Base-by-base conservation (phyloP, 2,888 invertebrate species). In the Drosophila macrospina region DNA sequence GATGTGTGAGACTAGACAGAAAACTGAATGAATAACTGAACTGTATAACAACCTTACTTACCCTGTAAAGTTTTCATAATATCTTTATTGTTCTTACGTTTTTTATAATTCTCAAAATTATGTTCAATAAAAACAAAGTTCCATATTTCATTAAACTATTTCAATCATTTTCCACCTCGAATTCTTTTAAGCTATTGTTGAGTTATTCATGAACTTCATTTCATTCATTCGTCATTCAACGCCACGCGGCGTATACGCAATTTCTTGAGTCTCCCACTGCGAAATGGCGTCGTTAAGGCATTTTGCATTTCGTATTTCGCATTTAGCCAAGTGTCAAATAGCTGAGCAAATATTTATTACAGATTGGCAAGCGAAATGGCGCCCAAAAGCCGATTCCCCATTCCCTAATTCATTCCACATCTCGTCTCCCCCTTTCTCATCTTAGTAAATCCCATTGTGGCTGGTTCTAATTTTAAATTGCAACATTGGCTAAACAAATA, bases 401-500 rank as follows among this genome's bases (percentile, higher is more conserved):
- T 16, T 5, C 36, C 36, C 8, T n/a, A 5, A 7, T 8, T 13
- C 3, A 3, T n/a, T 13, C 39, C 20, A 20, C 20, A 20, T 2
- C 20, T 15, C 7, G n/a, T 16, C 6, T 11, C 7, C 10, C 28
- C 16, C n/a, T 1, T 24, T 5, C 10, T 20, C 26, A 7, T 1
- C 30, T 15, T n/a, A 11, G 42, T 39, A 13, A 42, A 24, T 13
- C 32, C 41, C 20, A 42, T 54, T 54, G 41, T 54, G 30, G 54
- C 45, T 65, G 63, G 55, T 70, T 80, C 85, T 80, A 84, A 80
- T 84, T 80, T 69, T 66, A 78, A 84, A 78, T 55, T 80, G 85
- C 78, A 80, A 80, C 85, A 80, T 78, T 57, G 48, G 16, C 63
- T 48, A 64, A 71, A 57, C 65, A 69, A 73, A 68, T 73, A 60